phyloP scores from a whole-genome alignment of 1,140 invertebrate species.

The Stegodyphus dumicola region DNA sequence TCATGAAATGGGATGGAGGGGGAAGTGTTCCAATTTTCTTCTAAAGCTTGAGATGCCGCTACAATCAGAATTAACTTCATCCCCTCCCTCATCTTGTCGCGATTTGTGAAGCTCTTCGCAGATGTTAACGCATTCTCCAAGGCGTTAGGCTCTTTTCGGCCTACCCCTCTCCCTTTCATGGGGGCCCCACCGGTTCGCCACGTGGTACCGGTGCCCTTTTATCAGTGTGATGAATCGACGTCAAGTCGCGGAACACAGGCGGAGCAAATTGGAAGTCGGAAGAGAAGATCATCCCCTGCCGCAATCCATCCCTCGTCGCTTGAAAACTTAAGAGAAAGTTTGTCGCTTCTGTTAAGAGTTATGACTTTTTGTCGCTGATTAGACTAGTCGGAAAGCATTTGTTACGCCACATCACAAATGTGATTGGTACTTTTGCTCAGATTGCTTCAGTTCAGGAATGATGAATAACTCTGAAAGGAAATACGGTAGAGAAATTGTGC shows the following conservation, averaged over 20 bases:
- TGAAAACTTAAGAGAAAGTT: too few relatives aligned
- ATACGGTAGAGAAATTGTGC: too few relatives aligned
- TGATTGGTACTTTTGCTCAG: too few relatives aligned
- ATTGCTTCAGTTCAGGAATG: too few relatives aligned
- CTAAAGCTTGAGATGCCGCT: slow-evolving; percentile 22
- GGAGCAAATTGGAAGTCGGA: slow-evolving; percentile 58
- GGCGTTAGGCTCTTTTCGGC: not conserved
- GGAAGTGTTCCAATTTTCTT: not conserved
- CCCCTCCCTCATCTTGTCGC: not conserved
- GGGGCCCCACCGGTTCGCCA: not conserved
- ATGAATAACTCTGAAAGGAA: too few relatives aligned
- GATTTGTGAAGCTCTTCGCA: slow-evolving; percentile 1
- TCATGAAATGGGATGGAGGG: too few relatives aligned
- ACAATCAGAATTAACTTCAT: not conserved
- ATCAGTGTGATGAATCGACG: slow-evolving; percentile 57
- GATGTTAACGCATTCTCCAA: slow-evolving; percentile 1
- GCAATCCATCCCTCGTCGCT: too few relatives aligned
- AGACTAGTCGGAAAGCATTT: too few relatives aligned
- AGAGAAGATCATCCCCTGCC: not conserved
- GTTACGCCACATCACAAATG: too few relatives aligned
- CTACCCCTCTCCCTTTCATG: not conserved
- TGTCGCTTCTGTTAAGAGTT: too few relatives aligned
- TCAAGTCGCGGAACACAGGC: not conserved
- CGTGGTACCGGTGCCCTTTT: slow-evolving; percentile 54
- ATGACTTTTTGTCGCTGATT: too few relatives aligned